Percentiles rank a stretch among this genome's conserved stretches.
Evolutionary conservation across 2,113 vertebrate species (phyloP).

Genomic region (Rhinichthys klamathensis): DNA sequence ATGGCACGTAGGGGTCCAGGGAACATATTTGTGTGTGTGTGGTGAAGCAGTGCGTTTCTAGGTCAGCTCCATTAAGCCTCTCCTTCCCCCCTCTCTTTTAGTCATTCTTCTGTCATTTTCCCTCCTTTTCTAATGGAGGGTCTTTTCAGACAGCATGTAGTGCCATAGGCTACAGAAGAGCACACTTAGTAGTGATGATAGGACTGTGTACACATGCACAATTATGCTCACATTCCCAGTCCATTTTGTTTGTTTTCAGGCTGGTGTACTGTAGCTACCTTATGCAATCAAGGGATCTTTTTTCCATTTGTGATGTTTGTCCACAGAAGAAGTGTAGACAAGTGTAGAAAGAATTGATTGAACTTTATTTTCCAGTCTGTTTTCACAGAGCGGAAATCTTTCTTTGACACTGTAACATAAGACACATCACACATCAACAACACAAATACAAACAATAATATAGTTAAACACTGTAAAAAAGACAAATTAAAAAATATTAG

Average conservation of each 20-base stretch:
- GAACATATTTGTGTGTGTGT: slow-evolving; percentile 43
- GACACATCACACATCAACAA: too few species aligned
- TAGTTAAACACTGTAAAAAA: too few species aligned
- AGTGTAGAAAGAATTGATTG: background rate
- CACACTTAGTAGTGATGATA: slow-evolving; percentile 11
- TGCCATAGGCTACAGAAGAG: background rate
- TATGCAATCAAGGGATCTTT: background rate
- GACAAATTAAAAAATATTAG: too few species aligned
- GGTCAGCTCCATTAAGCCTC: slow-evolving; percentile 60
- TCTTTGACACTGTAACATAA: too few species aligned
- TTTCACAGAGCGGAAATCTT: too few species aligned
- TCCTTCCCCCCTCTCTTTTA: slow-evolving; percentile 2
- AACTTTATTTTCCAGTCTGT: too few species aligned
- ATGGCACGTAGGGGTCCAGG: slow-evolving; percentile 44
- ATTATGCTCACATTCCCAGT: background rate
- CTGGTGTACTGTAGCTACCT: background rate
- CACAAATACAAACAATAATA: too few species aligned
- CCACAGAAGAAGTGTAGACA: too few species aligned
- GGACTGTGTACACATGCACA: slow-evolving; percentile 11
- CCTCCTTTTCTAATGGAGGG: background rate
- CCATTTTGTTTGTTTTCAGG: background rate
- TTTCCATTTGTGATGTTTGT: background rate
- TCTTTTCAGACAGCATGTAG: slow-evolving; percentile 22
- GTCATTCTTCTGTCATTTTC: slow-evolving; percentile 39
- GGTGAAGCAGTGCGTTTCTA: slow-evolving; percentile 51